Evolutionary conservation across 2,797 vertebrate genomes (phyloP).

Genomic region (Buceros bicornis): DNA sequence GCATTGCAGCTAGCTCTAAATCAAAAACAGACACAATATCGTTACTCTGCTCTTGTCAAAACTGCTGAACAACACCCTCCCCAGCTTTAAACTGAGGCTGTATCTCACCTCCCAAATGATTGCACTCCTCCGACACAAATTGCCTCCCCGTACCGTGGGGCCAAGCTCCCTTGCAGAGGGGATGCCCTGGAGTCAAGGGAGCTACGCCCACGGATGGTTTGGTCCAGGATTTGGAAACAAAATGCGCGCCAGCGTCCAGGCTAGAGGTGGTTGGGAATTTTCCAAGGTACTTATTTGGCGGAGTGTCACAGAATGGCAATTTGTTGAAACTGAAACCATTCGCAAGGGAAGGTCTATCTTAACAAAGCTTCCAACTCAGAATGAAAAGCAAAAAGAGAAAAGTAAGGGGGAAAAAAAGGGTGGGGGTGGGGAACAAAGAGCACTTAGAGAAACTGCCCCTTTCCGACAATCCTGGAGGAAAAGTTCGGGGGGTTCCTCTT

Average conservation of each 20-base stretch:
- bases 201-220: neutral
- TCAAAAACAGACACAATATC: constrained; percentile 1
- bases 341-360: constrained; percentile 52
- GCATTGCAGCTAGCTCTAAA: neutral
- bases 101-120: neutral
- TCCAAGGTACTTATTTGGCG: constrained; percentile 39
- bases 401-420: neutral
- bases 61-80: neutral
- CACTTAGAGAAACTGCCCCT: neutral
- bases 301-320: constrained; percentile 50
- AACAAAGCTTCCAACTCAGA: constrained; percentile 33
- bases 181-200: neutral
- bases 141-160: rapidly evolving
- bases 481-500: neutral
- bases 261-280: constrained; percentile 29
- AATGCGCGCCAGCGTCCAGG: neutral
- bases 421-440: neutral
- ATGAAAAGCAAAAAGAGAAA: neutral
- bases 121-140: neutral
- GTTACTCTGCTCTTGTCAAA: neutral
- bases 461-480: neutral
- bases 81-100: neutral
- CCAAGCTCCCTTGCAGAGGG: neutral
- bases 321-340: constrained; percentile 57
- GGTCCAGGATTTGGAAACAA: constrained; percentile 3